Evolutionary conservation across 2,113 vertebrate genomes (phyloP).

Genomic region (Mustela lutreola): DNA sequence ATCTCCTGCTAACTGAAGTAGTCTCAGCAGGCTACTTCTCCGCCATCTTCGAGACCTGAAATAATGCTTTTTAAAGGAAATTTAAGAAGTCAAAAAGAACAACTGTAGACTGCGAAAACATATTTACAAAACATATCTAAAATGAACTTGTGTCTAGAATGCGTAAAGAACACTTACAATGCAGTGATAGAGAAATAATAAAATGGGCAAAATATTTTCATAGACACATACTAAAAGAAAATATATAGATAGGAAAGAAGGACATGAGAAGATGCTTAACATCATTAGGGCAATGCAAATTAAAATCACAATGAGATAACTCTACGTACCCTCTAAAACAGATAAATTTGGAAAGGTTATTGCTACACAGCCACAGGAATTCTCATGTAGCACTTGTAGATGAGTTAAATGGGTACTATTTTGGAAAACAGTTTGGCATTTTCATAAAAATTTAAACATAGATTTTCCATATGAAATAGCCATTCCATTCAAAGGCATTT

Average conservation of each 20-base stretch:
- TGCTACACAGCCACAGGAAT: background rate
- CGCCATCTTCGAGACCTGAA: background rate
- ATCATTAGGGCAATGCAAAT: background rate
- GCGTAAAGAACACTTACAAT: background rate
- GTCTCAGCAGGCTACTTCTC: no score
- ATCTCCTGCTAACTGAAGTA: no score
- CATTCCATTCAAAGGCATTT: background rate
- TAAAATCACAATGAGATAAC: background rate
- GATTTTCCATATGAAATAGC: background rate
- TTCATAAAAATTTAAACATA: conserved; percentile 31
- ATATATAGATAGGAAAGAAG: background rate
- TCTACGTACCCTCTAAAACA: background rate
- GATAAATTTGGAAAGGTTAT: background rate
- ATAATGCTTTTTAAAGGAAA: background rate
- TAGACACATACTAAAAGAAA: background rate
- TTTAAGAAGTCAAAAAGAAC: background rate
- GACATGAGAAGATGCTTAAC: background rate
- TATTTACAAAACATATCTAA: background rate
- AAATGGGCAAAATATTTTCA: background rate
- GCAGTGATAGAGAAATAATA: background rate
- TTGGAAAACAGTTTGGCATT: background rate
- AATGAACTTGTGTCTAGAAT: background rate
- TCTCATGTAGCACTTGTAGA: background rate
- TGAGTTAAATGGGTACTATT: background rate
- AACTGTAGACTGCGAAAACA: background rate